Base-by-base conservation (phyloP, 2,797 vertebrate genomes). In the Anguilla pacifica region DNA sequence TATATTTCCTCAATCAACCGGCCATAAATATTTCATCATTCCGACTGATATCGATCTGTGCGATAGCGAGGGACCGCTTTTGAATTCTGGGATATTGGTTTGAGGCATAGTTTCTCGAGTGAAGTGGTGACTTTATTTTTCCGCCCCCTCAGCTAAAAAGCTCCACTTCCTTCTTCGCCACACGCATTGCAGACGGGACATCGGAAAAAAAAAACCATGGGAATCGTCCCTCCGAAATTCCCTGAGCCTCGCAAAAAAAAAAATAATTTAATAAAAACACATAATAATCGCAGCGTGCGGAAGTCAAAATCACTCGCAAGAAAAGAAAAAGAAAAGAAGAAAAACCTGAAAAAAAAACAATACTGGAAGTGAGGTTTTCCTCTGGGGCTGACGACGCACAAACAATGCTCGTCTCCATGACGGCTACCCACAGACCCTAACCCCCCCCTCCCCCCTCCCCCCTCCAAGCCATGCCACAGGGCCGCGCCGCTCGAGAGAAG, bases 11-110 rank as follows among this genome's bases (percentile, higher is more conserved):
- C 72, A 39, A 49, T 81, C 77, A 81, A 49, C 77, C 10, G n/a
- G 6, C 19, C 77, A 81, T 81, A 81, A 46, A 81, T 81, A 81
- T 81, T 81, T 25, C 77, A 49, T 81, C 43, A 6, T 81, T 77
- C 31, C 31, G 11, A 77, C 72, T 43, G 31, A 81, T 46, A 25
- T 81, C n/a, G 15, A 46, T 81, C 43, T 46, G 39, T 2, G 11
- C 0, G 19, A 81, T 10, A 46, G 43, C 0, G 77, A 22, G 77
- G 19, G 77, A 17, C 3, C 15, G 10, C 13, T 46, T 46, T 81
- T 81, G 7, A 81, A 46, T 49, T 81, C 77, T 19, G 43, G 19
- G 43, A 25, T 46, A 9, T 11, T 22, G 31, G 31, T 28, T 35
- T 46, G 77, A 81, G 43, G 49, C 43, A 9, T 6, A 43, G 43